Percentiles rank a stretch among this genome's conserved stretches.
Conservation (phyloP, 2,888 invertebrate species). For the Apotomis betuletana region DNA sequence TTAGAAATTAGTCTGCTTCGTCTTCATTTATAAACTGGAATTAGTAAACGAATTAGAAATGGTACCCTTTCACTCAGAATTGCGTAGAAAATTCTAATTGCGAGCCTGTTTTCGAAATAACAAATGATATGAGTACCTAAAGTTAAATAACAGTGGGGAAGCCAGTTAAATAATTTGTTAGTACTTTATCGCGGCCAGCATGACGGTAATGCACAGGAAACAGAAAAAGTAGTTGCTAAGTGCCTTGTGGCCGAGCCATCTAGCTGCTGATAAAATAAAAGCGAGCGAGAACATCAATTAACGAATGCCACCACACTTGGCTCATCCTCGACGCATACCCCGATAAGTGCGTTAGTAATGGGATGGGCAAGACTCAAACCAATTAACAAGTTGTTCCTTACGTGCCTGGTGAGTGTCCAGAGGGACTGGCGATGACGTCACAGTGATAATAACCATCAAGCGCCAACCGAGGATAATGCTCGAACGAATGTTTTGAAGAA, state of each 20-base stretch:
- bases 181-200: slow-evolving; percentile 3
- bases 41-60: slow-evolving; percentile 26
- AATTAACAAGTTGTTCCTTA: slow-evolving; percentile 66
- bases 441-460: not conserved
- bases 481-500: not conserved
- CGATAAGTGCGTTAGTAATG: slow-evolving; percentile 45
- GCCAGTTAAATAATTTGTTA: not conserved
- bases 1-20: slow-evolving; percentile 38
- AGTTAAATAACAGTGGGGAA: not conserved
- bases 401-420: slow-evolving; percentile 28
- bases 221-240: slow-evolving; percentile 20
- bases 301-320: slow-evolving; percentile 70
- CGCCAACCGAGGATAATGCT: slow-evolving; percentile 2
- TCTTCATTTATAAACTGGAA: slow-evolving; percentile 32
- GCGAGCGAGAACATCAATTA: slow-evolving; percentile 67
- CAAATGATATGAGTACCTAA: not conserved
- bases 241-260: slow-evolving; percentile 31
- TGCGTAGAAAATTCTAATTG: slow-evolving; percentile 9
- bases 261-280: slow-evolving; percentile 59
- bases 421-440: slow-evolving; percentile 31
- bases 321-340: slow-evolving; percentile 56
- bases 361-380: slow-evolving; percentile 71
- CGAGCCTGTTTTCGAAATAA: not conserved
- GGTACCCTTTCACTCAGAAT: slow-evolving; percentile 25
- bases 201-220: slow-evolving; percentile 14